A percentile compares a stretch with the other conserved stretches of the same genome.
Conservation (phyloP, 2,888 invertebrate species). For the Chrysodeixis includens region DNA sequence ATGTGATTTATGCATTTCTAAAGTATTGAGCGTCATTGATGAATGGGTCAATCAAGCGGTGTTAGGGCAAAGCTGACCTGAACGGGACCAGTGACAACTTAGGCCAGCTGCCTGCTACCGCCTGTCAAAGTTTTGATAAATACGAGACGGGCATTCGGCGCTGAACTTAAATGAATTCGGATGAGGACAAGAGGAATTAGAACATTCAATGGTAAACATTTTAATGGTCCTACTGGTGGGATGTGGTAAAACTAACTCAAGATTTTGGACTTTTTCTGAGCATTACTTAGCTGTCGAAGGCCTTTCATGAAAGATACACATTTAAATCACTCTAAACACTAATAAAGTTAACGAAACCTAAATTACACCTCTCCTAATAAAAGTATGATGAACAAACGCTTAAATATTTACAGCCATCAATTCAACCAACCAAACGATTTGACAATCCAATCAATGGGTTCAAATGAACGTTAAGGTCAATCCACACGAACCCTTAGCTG, state of each 20-base stretch:
- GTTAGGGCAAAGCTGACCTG: constrained; percentile 8
- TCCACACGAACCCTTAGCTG: background rate
- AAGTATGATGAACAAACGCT: background rate
- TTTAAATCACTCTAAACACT: background rate
- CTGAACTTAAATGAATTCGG: no score
- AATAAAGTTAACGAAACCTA: background rate
- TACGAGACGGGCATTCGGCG: no score
- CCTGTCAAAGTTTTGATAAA: background rate
- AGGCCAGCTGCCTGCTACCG: background rate
- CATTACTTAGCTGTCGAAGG: no score
- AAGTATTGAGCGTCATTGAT: constrained; percentile 40
- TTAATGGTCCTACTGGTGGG: no score
- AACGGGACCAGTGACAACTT: background rate
- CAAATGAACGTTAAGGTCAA: background rate
- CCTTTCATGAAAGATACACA: no score
- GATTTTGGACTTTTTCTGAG: no score
- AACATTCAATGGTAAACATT: no score
- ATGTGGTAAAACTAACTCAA: no score
- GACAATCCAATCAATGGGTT: background rate
- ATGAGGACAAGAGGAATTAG: no score
- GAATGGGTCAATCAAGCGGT: constrained; percentile 38
- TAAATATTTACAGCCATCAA: background rate
- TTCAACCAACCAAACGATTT: background rate
- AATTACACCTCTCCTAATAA: background rate
- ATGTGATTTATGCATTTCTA: constrained; percentile 54